Evolutionary conservation across 2,113 vertebrate genomes (phyloP), one percentile per base, ranked within the genome.

Genomic region (Hoplias malabaricus): DNA sequence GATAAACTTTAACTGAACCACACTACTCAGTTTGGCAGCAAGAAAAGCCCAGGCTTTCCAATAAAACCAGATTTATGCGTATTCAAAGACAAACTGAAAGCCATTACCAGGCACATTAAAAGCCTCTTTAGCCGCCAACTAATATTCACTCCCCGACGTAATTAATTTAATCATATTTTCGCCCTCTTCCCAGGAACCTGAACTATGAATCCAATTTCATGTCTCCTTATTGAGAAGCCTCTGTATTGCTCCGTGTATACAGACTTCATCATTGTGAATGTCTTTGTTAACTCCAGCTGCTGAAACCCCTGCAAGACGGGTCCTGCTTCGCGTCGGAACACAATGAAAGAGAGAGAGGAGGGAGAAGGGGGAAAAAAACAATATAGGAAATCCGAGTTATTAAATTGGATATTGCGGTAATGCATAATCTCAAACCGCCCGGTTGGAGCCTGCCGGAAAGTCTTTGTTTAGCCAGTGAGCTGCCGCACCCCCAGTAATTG

Each of bases 371-470:
- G 85, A 43, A 31, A 88, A 88, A 90, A 91, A 92, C 86, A 92
- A 92, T 92, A 88, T 90, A 89, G 84, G 79, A 90, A 90, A 91
- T 90, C 84, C n/a, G 84, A 89, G 84, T 92, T 91, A 91, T 92
- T 92, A 91, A 91, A 92, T 90, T 91, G 88, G 88, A 92, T 91
- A 89, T 90, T 91, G 88, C 77, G 2, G 86, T 91, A 89, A 91
- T 90, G 89, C 88, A 90, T 91, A 90, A 92, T 89, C 89, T 89
- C 87, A 88, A 85, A 88, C 85, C 87, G 89, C 87, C 89, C 87
- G 87, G 87, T 86, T 85, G 85, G 83, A 87, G 89, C 83, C 46
- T 78, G 78, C 78, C 59, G 84, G 83, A 92, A 92, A 89, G 86
- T 90, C 91, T 90, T 93, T 93, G 91, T 92, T 91, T 91, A 89